Base-by-base conservation (phyloP, 2,888 invertebrate species). In the Troides aeacus region DNA sequence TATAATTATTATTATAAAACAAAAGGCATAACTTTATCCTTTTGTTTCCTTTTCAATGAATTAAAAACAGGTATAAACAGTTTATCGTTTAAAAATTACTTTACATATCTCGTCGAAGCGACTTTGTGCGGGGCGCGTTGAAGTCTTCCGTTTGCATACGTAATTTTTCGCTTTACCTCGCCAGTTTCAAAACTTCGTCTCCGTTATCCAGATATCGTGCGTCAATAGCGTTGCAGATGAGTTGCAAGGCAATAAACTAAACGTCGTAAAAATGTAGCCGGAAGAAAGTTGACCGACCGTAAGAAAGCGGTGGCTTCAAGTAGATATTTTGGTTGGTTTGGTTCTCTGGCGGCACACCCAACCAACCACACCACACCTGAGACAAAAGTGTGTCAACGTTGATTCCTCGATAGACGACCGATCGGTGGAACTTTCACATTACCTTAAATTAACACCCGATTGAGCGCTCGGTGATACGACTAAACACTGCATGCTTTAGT, bases 381-480 rank as follows among this genome's bases (percentile, higher is more conserved):
- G 82, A 84, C 85, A 90, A 90, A 92, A 91, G 92, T 92, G 83
- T 92, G 92, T 91, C 92, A 92, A 83, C 87, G 79, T 84, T 84
- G 84, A 89, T 89, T 90, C 88, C 85, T 88, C 86, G 84, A 86
- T 82, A 87, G 78, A 75, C 86, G 85, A 87, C 85, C 85, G 83
- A 87, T 88, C 85, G 88, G 84, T 85, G 84, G 83, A 87, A 92
- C 92, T 92, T 92, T 92, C 92, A 92, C 92, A 90, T 92, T 85
- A 89, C 87, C 89, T 90, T 89, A 88, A 88, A 88, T 87, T 87
- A 89, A 84, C 88, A 86, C 84, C 84, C 80, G 81, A 79, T 81
- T 78, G 79, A 79, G 77, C 77, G 77, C 77, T 72, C 73, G 79
- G 76, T 79, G 79, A 80, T 79, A 82, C 77, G 73, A 75, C 75